Base-by-base conservation (phyloP, 2,113 vertebrate species). In the Nothocercus nigrocapillus region DNA sequence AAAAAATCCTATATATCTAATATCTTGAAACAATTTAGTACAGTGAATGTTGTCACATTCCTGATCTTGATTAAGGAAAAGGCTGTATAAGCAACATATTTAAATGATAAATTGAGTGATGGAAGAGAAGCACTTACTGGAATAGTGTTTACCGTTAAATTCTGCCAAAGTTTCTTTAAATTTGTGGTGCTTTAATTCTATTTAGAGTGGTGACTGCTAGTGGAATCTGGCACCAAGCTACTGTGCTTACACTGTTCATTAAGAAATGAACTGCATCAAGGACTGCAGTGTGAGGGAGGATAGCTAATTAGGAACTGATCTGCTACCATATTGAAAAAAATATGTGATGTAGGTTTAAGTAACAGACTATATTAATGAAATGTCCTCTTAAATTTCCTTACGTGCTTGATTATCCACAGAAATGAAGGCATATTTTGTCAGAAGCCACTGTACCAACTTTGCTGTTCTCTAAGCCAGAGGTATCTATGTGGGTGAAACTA, bases 121-220 rank as follows among this genome's bases (percentile, higher is more conserved):
- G 82, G 84, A 75, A 91, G 56, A 82, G 45, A 92, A 94, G 32
- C 51, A 58, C 58, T 58, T 94, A 79, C 69, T 94, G 75, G 59
- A 88, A 88, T 42, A 91, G 27, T 82, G 59, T 91, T 97, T 94
- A 42, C 69, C 61, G 62, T 78, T 90, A 75, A 80, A 90, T 75
- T 94, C 77, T 90, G 88, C 93, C 88, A 96, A 92, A 86, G 8
- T 91, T 95, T 94, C 85, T 88, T 82, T 84, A 88, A 91, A 95
- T 89, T 92, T 95, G 91, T 94, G 86, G 79, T 85, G 69, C 32
- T 96, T 96, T 72, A 93, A 93, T 92, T 95, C 88, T 97, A 79
- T 88, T 94, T 91, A 79, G 54, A 34, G 38, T 93, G 88, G 73
- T 0, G 28, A 91, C 89, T 96, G 79, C 64, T 91, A 89, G 78